Conservation (phyloP, 2,888 invertebrate species). For the Gisinianus flammeolus region DNA sequence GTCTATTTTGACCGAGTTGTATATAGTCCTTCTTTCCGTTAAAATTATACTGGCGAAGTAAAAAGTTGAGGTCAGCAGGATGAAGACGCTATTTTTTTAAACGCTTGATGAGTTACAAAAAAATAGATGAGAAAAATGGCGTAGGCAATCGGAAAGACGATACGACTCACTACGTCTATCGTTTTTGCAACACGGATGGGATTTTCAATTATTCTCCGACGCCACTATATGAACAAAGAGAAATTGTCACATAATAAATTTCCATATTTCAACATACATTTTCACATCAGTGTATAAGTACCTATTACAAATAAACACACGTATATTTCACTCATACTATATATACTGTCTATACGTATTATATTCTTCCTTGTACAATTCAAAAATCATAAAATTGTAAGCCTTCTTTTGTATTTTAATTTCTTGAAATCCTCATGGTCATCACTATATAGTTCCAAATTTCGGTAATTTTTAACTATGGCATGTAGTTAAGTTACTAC, state of each 20-base stretch:
- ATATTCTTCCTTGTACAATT: no score
- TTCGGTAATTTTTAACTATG: no score
- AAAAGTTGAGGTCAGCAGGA: conserved; percentile 38
- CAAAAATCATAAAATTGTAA: neutral
- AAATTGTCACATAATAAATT: neutral
- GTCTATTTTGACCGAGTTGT: neutral
- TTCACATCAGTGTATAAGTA: neutral
- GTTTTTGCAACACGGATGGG: conserved; percentile 92
- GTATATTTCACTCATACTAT: no score
- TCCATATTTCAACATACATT: no score
- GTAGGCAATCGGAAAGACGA: conserved; percentile 91
- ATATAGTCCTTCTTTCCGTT: neutral
- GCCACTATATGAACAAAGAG: conserved; percentile 42
- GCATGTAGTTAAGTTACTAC: no score
- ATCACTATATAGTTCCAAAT: neutral
- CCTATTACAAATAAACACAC: neutral
- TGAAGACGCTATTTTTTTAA: conserved; percentile 37
- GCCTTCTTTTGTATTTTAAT: neutral
- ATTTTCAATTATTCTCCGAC: conserved; percentile 64
- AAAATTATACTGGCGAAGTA: conserved; percentile 15
- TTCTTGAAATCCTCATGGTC: neutral
- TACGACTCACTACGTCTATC: conserved; percentile 73
- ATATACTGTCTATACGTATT: no score
- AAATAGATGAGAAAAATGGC: conserved; percentile 93
- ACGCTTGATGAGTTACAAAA: conserved; percentile 69